Base-by-base conservation (phyloP, 2,888 invertebrate genomes). In the Boloria euphrosyne region DNA sequence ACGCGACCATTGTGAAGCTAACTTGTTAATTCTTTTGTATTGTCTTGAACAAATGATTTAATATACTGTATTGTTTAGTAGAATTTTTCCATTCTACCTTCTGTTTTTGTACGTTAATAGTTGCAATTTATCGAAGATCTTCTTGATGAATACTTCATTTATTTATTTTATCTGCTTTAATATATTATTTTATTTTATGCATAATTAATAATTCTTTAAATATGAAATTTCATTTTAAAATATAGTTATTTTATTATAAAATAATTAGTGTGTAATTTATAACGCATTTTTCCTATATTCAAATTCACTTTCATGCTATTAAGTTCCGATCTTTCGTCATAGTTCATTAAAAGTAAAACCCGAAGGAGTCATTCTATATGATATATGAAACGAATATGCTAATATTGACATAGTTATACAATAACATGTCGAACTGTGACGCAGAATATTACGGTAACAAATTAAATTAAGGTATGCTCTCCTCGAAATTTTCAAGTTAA, bases 351-450 rank as follows among this genome's bases (percentile, higher is more conserved):
- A 66, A 63, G 55, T 67, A 64, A 67, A 64, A 50, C 58, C 46
- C 52, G 44, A 60, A 63, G 27, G 57, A 69, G 64, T 54, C 17
- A 50, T 58, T 46, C n/a, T 14, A 52, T 18, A 22, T 64, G 61
- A 64, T 62, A 47, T 62, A 66, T 68, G 62, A 14, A 38, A 43
- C 50, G 46, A 52, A 64, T 67, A 69, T 69, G 69, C 43, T 18
- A 67, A 69, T 64, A 61, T 64, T 61, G 64, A 62, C 69, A 67
- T 67, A 67, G 44, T 69, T 63, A 51, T 47, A 51, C 53, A 27
- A 44, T 65, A 66, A 47, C 67, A 57, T 43, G 47, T 55, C 14
- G 47, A 10, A 50, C 22, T 55, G 13, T 64, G 64, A 67, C 63
- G 51, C 61, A 47, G 14, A n/a, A 31, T 59, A 44, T 62, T 64